phyloP scores from a whole-genome alignment of 2,113 vertebrate species.

The Rhynchopsitta pachyrhyncha region DNA sequence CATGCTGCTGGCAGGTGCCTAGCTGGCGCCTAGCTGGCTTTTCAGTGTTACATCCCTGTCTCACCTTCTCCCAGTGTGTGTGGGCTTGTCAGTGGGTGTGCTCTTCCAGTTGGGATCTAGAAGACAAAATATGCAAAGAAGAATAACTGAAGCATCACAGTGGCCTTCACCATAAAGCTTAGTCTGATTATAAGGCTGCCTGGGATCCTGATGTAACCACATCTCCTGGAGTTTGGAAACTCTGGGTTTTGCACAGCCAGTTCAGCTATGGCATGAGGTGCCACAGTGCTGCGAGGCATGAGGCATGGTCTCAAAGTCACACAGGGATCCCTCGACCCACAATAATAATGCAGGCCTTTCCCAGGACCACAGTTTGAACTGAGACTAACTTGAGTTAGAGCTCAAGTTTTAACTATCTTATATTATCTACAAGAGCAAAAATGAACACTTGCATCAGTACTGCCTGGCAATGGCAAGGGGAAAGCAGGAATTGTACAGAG shows the following conservation, averaged over 20 bases:
- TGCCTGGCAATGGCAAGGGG: neutral
- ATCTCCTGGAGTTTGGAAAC: too few relatives aligned
- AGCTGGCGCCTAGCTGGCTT: neutral
- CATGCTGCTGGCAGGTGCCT: fast-evolving
- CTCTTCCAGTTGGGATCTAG: neutral
- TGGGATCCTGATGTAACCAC: neutral
- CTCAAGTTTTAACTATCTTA: neutral
- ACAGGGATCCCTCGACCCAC: too few relatives aligned
- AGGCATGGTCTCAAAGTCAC: neutral
- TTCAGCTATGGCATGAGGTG: neutral
- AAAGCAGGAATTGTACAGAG: neutral
- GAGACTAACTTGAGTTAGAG: neutral
- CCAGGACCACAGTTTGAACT: neutral
- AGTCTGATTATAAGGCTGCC: neutral
- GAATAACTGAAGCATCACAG: neutral
- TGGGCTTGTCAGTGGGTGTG: neutral
- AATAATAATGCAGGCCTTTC: too few relatives aligned
- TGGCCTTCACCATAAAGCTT: neutral
- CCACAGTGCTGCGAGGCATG: neutral
- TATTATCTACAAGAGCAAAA: neutral
- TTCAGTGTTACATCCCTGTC: neutral
- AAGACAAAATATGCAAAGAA: neutral
- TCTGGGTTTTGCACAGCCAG: too few relatives aligned
- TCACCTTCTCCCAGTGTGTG: fast-evolving
- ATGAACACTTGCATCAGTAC: fast-evolving